Evolutionary conservation across 2,113 vertebrate species (phyloP), one percentile per base, ranked within the genome.

Genomic region (Muscicapa adusta): DNA sequence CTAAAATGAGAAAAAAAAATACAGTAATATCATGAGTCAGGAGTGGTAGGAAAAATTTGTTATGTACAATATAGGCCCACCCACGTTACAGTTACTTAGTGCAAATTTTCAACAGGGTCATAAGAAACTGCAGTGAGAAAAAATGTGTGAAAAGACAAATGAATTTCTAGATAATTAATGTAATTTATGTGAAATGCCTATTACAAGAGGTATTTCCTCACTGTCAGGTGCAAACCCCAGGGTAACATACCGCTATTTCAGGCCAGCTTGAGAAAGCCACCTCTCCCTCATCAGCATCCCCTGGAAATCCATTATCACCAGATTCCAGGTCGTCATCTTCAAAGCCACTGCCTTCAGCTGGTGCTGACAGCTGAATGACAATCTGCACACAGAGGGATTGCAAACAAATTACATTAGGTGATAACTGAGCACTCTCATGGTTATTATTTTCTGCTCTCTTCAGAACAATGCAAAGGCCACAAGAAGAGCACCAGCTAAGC

Each of bases 261-360:
- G 97, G 96, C 80, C 92, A 92, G 76, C 95, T 97, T 15, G 95
- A 86, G 73, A 97, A 95, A 78, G 87, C 36, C 92, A 73, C 76
- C n/a, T 98, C 98, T 54, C 94, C 93, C 77, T 98, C 98, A 60
- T 98, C 97, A 19, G 86, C 53, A 48, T 98, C 98, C 82, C 97
- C 98, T 6, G 97, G 97, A 96, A 98, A 98, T 81, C 98, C 95
- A 89, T 98, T 98, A 72, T 99, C 98, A 78, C 98, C 99, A 0
- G 98, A 98, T 81, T 99, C 98, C 93, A 98, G 91, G 87, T 99
- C 98, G 3, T 98, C 98, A 85, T 98, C 98, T 91, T 98, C 99
- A 57, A 94, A 91, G 40, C 98, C 98, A 4, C 99, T 99, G 92
- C 98, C 98, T 68, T 99, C 98, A 84, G 97, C 98, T 24, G 96